Evolutionary conservation across 2,797 vertebrate species (phyloP), one percentile per base, ranked within the genome.

Genomic region (Channallabes apus): DNA sequence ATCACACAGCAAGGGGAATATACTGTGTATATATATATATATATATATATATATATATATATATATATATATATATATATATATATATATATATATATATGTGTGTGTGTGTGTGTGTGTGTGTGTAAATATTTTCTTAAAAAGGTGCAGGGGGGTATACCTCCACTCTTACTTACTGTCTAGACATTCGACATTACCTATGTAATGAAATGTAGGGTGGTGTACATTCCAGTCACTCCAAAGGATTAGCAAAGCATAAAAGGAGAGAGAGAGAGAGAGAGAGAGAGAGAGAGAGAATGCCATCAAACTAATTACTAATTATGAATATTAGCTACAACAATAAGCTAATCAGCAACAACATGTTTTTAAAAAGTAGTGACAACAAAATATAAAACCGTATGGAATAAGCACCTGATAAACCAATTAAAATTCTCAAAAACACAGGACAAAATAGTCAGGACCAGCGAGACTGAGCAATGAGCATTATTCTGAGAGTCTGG

Each of bases 231-330:
- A 32, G 61, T 7, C 18, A 22, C 5, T 24, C 61, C n/a, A 54
- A 56, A 81, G 8, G 18, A 46, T 51, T 51, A 68, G 62, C 41
- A 54, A 68, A 68, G 46, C 46, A 81, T 22, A 46, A 24, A 27
- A 73, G 27, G 14, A 76, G 72, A 76, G 54, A 76, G 73, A 76
- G 73, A 76, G 73, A 76, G 73, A 76, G 54, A 58, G 51, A 76
- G 73, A 76, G 51, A 77, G 73, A 32, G 54, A 61, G 58, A 78
- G 32, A 79, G n/a, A 2, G 27, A 80, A 65, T 14, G 6, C 62
- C 41, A 54, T 0, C 18, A 81, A 35, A 80, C 38, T 3, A 38
- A 81, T 54, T 20, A 80, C 38, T 3, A 38, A 81, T 54, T 20
- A 68, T 68, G 35, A 56, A 9, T 68, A 56, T 56, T 81, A 32